These are phyloP conservation scores for Dromius quadrimaculatus DNA, from an alignment of 2,888 invertebrate genomes.

Conservation along the genomic window DNA sequence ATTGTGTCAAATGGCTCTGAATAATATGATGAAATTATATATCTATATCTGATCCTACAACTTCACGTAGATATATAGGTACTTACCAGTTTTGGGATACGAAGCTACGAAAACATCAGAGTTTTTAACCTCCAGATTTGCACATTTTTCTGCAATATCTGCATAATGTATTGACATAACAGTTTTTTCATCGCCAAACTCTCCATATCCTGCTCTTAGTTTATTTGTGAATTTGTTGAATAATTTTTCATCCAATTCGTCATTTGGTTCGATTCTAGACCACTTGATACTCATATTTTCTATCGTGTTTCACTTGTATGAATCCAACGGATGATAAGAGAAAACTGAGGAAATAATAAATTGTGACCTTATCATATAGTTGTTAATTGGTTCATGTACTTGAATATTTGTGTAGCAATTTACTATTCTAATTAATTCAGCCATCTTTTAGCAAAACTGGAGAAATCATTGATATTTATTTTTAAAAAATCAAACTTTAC, in stretches of 20 bases:
- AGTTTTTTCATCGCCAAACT: conserved; percentile 35
- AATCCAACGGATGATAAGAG: not conserved
- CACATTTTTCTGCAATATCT: conserved; percentile 42
- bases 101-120: conserved; percentile 51
- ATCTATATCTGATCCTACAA: too few relatives aligned
- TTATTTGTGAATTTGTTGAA: conserved; percentile 14
- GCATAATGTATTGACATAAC: conserved; percentile 34
- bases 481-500: too few relatives aligned
- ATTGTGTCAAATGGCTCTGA: not conserved
- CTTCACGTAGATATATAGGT: not conserved
- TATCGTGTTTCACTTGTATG: too few relatives aligned
- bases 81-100: conserved; percentile 54
- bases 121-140: conserved; percentile 53
- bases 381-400: not conserved
- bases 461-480: not conserved
- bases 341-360: not conserved
- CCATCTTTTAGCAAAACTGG: not conserved
- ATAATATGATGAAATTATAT: not conserved
- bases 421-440: not conserved
- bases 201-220: not conserved
- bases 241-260: conserved; percentile 15
- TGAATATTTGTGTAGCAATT: not conserved
- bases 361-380: not conserved
- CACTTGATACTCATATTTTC: not conserved
- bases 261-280: not conserved